These are phyloP conservation scores for Oscheius sp. DNA, from an alignment of 2,888 invertebrate species.

Conservation along the genomic window DNA sequence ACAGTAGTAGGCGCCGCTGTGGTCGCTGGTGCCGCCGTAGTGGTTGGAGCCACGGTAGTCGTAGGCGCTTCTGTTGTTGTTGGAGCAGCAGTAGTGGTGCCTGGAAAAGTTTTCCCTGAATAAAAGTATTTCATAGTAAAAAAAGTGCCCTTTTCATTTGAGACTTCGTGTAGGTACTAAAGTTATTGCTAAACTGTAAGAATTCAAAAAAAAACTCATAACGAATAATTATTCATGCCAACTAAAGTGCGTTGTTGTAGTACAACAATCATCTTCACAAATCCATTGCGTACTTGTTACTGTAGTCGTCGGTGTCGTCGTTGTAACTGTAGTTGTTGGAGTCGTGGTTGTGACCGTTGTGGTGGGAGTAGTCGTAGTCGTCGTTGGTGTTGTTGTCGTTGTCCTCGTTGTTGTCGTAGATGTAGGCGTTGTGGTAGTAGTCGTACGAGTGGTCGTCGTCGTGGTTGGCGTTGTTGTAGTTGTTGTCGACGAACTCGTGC, in stretches of 20 bases:
- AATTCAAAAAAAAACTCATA: no score
- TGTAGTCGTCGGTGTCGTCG: not conserved
- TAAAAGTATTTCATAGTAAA: not conserved
- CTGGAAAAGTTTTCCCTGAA: not conserved
- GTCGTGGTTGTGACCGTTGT: not conserved
- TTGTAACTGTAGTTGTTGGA: not conserved
- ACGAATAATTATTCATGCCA: no score
- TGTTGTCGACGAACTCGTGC: not conserved
- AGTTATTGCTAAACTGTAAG: not conserved
- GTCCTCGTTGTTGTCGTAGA: not conserved
- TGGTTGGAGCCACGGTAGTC: not conserved
- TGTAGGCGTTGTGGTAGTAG: not conserved
- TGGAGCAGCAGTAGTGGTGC: not conserved
- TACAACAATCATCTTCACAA: no score
- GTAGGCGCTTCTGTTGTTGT: not conserved
- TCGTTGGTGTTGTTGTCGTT: not conserved
- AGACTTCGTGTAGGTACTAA: not conserved
- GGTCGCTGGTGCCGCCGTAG: not conserved
- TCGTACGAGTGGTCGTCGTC: not conserved
- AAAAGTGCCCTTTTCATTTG: not conserved
- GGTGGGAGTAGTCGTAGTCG: not conserved
- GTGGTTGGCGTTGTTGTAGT: not conserved
- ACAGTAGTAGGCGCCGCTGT: not conserved
- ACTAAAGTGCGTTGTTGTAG: no score
- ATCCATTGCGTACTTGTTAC: not conserved